A percentile compares a stretch with the other conserved stretches of the same genome.
Evolutionary conservation across 2,113 vertebrate species (phyloP).

Genomic region (Corvus moneduloides): DNA sequence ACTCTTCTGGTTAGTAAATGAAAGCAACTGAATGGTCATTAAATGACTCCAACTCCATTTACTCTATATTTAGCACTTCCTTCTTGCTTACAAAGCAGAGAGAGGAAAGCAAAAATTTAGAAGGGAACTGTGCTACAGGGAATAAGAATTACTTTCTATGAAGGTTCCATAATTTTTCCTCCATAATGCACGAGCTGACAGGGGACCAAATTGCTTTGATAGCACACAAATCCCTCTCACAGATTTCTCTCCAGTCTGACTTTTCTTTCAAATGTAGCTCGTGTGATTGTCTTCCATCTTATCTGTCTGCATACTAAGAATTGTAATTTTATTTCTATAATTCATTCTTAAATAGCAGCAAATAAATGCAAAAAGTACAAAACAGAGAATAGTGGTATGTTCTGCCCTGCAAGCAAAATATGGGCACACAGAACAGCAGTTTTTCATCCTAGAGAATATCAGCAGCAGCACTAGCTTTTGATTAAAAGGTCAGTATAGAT

Average conservation of each 20-base stretch:
- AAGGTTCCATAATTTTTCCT: not conserved
- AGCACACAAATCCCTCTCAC: not conserved
- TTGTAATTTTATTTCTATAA: not conserved
- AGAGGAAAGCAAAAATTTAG: not conserved
- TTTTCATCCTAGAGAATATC: not conserved
- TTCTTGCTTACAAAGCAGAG: not conserved
- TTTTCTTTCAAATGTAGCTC: not conserved
- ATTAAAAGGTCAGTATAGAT: not conserved
- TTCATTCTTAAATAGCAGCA: not conserved
- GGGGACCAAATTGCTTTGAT: not conserved
- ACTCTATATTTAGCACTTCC: not conserved
- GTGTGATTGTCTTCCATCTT: not conserved
- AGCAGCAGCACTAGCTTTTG: not conserved
- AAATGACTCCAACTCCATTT: not conserved
- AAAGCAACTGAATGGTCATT: not conserved
- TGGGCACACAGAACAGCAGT: not conserved
- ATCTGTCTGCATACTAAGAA: not conserved
- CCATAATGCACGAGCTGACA: rapidly evolving
- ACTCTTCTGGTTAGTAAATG: not conserved
- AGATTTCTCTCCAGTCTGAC: not conserved
- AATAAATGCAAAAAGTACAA: not conserved
- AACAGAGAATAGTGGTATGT: not conserved
- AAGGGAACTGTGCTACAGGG: not conserved
- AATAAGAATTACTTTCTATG: not conserved
- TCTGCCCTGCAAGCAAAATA: not conserved